Conservation (phyloP, 1,140 invertebrate species). For the Calephelis virginiensis region DNA sequence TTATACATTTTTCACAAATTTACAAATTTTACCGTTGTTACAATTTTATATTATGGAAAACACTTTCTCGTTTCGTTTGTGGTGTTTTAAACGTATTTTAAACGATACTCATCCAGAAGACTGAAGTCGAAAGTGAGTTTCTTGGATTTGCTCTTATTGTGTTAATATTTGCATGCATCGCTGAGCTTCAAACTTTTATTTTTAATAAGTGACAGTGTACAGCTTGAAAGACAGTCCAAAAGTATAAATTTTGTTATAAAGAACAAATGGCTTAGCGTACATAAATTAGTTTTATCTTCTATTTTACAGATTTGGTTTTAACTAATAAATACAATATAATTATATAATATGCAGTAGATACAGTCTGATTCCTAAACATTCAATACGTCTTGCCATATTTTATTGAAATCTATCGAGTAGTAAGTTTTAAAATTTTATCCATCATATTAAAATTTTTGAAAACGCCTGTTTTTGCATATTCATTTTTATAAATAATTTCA, state of each 20-base stretch:
- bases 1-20: background rate
- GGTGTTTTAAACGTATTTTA: constrained; percentile 16
- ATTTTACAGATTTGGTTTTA: too few relatives aligned
- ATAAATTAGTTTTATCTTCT: too few relatives aligned
- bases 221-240: background rate
- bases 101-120: constrained; percentile 6
- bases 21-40: constrained; percentile 4
- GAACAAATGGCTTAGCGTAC: background rate
- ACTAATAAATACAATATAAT: too few relatives aligned
- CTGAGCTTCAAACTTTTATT: constrained; percentile 30
- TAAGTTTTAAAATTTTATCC: too few relatives aligned
- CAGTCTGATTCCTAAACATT: too few relatives aligned
- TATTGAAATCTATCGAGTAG: too few relatives aligned
- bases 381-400: too few relatives aligned
- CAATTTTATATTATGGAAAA: constrained; percentile 2
- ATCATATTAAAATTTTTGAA: too few relatives aligned
- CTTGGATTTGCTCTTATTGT: constrained; percentile 36
- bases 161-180: constrained; percentile 51
- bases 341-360: too few relatives aligned
- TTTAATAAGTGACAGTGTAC: background rate
- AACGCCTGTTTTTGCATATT: too few relatives aligned
- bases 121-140: constrained; percentile 42
- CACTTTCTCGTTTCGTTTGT: constrained; percentile 2
- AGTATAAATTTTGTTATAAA: background rate
- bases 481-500: too few relatives aligned